Conservation (phyloP, 2,888 invertebrate genomes). For the Polylopha cassiicola region DNA sequence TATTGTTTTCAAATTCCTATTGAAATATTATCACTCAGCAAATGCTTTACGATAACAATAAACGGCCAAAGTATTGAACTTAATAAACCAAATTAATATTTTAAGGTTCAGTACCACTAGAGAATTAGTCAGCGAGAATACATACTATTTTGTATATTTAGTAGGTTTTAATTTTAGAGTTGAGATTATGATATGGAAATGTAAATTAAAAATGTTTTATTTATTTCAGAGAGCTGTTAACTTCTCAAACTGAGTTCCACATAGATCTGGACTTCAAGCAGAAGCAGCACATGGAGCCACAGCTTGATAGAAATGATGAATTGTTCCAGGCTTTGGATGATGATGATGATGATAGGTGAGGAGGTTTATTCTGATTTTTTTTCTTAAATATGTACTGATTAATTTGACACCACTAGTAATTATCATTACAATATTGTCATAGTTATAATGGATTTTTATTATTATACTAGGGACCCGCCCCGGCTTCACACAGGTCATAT, state of each 20-base stretch:
- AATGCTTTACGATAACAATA: too few species aligned
- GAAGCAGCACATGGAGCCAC: slow-evolving; percentile 28
- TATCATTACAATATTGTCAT: too few species aligned
- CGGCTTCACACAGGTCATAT: too few species aligned
- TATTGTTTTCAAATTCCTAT: too few species aligned
- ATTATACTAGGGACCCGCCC: background rate
- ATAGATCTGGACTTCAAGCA: slow-evolving; percentile 58
- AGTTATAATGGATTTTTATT: background rate
- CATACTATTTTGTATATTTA: background rate
- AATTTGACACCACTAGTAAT: background rate
- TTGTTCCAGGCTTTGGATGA: slow-evolving; percentile 41
- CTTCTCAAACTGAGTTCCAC: slow-evolving; percentile 44
- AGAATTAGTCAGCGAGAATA: background rate
- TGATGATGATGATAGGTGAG: slow-evolving; percentile 36
- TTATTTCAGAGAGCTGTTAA: slow-evolving; percentile 43
- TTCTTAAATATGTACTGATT: background rate
- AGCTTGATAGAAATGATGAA: slow-evolving; percentile 42
- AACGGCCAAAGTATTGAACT: too few species aligned
- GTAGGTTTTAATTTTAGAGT: background rate
- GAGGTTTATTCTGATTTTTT: background rate
- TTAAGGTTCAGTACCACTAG: background rate
- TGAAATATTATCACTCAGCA: too few species aligned
- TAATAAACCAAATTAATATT: background rate
- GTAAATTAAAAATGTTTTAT: slow-evolving; percentile 2
- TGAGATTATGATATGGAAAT: background rate